phyloP scores from a whole-genome alignment of 2,113 vertebrate species.

The Sialia sialis region DNA sequence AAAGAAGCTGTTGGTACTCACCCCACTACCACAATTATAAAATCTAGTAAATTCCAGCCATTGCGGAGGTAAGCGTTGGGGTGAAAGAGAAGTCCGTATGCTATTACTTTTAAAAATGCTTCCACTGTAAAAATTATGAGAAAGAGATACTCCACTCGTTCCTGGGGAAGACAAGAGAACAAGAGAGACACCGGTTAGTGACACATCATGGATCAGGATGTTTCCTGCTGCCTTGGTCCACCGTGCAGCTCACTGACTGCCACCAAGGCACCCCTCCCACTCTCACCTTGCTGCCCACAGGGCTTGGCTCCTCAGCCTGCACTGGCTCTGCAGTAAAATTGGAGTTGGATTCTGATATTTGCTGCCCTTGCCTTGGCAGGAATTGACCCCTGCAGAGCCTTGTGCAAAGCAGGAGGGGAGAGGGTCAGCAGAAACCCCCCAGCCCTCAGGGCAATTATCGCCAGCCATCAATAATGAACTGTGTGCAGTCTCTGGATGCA shows the following conservation, averaged over 20 bases:
- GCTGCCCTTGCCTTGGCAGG: neutral
- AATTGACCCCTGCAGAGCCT: neutral
- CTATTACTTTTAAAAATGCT: constrained; percentile 99
- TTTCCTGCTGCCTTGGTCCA: neutral
- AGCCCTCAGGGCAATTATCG: neutral
- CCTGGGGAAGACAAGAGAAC: constrained; percentile 76
- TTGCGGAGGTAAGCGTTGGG: constrained; percentile 99
- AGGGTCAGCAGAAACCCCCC: neutral
- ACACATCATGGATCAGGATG: neutral
- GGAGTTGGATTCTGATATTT: neutral
- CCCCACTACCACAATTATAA: constrained; percentile 99
- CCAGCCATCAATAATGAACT: neutral
- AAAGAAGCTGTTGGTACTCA: constrained; percentile 71
- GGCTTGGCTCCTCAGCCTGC: neutral
- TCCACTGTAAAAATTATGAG: constrained; percentile 99
- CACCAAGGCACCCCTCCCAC: neutral
- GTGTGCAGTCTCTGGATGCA: neutral
- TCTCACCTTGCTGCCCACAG: neutral
- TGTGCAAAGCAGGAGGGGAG: neutral
- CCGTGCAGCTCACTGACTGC: neutral
- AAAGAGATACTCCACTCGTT: constrained; percentile 99
- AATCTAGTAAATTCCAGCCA: constrained; percentile 99
- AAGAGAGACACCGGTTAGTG: constrained; percentile 36
- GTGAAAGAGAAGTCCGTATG: constrained; percentile 98
- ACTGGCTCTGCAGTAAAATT: neutral